Evolutionary conservation across 2,113 vertebrate species (phyloP), one percentile per base, ranked within the genome.

Genomic region (Archilochus colubris): DNA sequence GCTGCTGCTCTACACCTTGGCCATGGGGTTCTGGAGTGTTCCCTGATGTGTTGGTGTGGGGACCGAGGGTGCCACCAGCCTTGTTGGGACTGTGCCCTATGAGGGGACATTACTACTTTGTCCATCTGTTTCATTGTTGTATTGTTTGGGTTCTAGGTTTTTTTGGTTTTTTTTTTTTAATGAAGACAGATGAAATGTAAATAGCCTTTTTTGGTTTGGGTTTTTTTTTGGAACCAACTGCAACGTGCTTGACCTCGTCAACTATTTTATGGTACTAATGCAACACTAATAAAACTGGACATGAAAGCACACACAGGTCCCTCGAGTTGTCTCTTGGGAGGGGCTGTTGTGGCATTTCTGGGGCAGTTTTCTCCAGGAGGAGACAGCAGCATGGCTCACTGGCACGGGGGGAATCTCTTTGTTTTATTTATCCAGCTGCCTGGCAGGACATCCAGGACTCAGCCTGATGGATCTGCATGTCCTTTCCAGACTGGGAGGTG

Each of bases 251-350:
- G 61, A 95, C 97, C 94, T 95, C 94, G 74, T 96, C 95, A 96
- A 96, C 94, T 95, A 91, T 92, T 97, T 94, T 86, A 97, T 94
- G 97, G 96, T 98, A 97, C 97, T 98, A 97, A 96, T 91, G 96
- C 96, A 93, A 97, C 96, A 97, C 96, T 97, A 97, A 98, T 97
- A 98, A 98, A 97, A 94, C 95, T 88, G 96, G 95, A 97, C 90
- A 83, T 93, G 93, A 96, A 96, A 97, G 94, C 96, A 97, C 95
- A 95, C 38, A 79, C 74, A 88, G 2, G 46, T 88, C 30, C 95
- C 82, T 82, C 27, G 89, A 70, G 66, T 97, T 0, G 1, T 95
- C 74, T 96, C 89, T 97, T 53, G 12, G 66, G 57, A 13, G 53
- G 82, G 50, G 64, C 87, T 78, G 61, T 67, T 77, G 24, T 73